phyloP scores from a whole-genome alignment of 2,888 invertebrate genomes.

The Tillus elongatus region DNA sequence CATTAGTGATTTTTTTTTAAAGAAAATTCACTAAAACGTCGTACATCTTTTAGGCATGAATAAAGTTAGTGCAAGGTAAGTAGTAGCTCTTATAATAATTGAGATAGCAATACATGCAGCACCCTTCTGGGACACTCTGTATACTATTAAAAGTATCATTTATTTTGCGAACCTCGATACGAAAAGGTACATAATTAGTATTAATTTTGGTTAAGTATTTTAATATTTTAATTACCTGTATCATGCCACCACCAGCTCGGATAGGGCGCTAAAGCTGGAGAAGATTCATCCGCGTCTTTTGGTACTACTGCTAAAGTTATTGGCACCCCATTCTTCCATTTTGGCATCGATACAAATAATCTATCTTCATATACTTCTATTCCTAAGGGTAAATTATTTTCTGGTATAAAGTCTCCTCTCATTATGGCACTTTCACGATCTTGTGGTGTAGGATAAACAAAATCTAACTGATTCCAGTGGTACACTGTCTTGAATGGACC shows the following conservation, averaged over 20 bases:
- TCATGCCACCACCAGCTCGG: conserved; percentile 65
- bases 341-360: conserved; percentile 63
- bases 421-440: conserved; percentile 52
- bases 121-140: too few species aligned
- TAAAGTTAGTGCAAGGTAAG: too few species aligned
- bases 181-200: too few species aligned
- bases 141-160: too few species aligned
- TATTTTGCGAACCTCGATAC: too few species aligned
- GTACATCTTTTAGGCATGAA: too few species aligned
- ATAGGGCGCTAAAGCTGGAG: conserved; percentile 62
- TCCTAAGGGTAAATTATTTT: conserved; percentile 66
- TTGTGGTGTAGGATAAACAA: conserved; percentile 53
- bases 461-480: conserved; percentile 68
- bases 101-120: too few species aligned
- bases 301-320: conserved; percentile 62
- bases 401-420: conserved; percentile 54
- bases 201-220: too few species aligned
- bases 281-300: conserved; percentile 45
- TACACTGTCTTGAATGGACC: conserved; percentile 55
- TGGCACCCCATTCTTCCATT: conserved; percentile 67
- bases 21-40: too few species aligned
- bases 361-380: conserved; percentile 60
- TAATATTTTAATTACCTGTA: conserved; percentile 42
- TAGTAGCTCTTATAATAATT: too few species aligned
- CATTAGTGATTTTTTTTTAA: too few species aligned